Evolutionary conservation across 2,888 invertebrate species (phyloP).

Genomic region (Norana najaformis): DNA sequence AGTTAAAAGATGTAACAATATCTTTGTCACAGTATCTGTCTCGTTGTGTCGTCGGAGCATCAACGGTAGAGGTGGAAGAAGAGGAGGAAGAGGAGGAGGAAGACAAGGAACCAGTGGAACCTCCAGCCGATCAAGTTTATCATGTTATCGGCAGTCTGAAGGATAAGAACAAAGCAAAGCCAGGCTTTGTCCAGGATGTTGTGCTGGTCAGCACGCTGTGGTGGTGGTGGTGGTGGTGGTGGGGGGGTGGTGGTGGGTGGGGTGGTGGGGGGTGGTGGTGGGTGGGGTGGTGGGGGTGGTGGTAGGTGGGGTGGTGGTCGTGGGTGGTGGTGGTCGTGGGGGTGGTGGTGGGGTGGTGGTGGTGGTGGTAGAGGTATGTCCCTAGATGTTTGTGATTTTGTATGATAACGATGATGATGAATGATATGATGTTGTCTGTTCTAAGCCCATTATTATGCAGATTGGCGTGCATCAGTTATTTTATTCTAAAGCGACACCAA

Average conservation of each 20-base stretch:
- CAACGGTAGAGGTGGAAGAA: conserved; percentile 58
- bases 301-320: no score
- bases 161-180: conserved; percentile 50
- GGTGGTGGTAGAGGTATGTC: no score
- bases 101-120: conserved; percentile 48
- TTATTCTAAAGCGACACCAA: no score
- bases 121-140: conserved; percentile 43
- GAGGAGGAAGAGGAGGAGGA: conserved; percentile 58
- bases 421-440: no score
- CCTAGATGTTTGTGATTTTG: no score
- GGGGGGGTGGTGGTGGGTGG: neutral
- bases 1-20: neutral
- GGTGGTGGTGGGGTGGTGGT: no score
- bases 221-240: neutral
- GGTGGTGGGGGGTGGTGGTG: no score
- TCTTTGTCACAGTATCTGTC: conserved; percentile 55
- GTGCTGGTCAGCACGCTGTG: conserved; percentile 49
- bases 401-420: no score
- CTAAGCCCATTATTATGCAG: no score
- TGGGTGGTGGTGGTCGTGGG: no score
- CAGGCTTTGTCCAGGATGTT: conserved; percentile 59
- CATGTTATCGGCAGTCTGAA: conserved; percentile 57
- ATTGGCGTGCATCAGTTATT: no score
- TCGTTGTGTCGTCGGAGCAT: conserved; percentile 59
- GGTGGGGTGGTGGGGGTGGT: neutral